phyloP scores from a whole-genome alignment of 2,888 invertebrate species.

The Brachypterus glaber region DNA sequence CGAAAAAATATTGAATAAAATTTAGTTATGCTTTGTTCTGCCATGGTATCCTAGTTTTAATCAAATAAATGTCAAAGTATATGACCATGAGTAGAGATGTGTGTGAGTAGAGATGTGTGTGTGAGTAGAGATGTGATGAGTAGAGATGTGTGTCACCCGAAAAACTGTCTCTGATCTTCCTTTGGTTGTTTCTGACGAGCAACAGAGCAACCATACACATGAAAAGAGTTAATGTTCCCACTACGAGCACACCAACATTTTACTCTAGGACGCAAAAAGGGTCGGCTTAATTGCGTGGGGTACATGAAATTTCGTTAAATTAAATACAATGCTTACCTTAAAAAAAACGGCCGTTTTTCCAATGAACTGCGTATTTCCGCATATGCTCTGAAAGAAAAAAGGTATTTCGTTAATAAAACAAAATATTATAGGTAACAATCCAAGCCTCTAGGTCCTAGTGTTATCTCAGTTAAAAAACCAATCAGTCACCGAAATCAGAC shows the following conservation, averaged over 20 bases:
- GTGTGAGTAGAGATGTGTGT: too few species aligned
- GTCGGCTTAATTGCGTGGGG: conserved; percentile 37
- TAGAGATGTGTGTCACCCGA: too few species aligned
- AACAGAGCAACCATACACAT: conserved; percentile 32
- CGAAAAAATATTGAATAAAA: too few species aligned
- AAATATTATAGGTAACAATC: too few species aligned
- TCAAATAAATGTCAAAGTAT: too few species aligned
- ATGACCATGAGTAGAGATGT: too few species aligned
- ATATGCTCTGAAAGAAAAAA: conserved; percentile 2
- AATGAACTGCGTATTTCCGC: too few species aligned
- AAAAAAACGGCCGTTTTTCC: too few species aligned
- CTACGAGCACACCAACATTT: conserved; percentile 32
- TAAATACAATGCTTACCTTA: background rate
- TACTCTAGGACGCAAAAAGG: conserved; percentile 26
- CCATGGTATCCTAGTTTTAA: too few species aligned
- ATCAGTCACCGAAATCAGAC: conserved; percentile 9
- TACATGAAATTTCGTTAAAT: conserved; percentile 11
- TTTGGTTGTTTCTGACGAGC: conserved; percentile 27
- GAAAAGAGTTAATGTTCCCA: conserved; percentile 34
- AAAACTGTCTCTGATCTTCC: conserved; percentile 29
- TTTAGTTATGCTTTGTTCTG: too few species aligned
- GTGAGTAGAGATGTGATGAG: too few species aligned
- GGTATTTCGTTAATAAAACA: conserved; percentile 12
- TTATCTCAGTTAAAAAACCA: conserved; percentile 9
- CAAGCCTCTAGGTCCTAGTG: background rate